Evolutionary conservation across 2,113 vertebrate species (phyloP), one percentile per base, ranked within the genome.

Genomic region (Archocentrus centrarchus): DNA sequence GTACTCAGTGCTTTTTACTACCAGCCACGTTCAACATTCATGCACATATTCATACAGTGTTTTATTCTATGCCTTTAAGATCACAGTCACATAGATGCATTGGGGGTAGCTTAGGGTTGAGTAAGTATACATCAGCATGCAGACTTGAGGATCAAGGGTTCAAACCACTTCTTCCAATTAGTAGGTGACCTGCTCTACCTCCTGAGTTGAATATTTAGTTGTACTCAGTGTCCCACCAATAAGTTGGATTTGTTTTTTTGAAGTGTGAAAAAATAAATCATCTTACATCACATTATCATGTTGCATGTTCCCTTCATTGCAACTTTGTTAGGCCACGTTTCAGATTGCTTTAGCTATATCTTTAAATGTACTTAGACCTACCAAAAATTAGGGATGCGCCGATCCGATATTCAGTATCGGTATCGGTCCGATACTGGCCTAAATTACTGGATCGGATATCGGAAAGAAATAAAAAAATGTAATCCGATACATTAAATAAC

Each of bases 271-370:
- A 47, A 15, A 47, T 47, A 47, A 47, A 47, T 13, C 44, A 15
- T 47, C 60, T 68, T 68, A 47, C 39, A 68, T 22, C 63, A 1
- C 22, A 22, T 66, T 39, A 9, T 66, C 0, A 7, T 44, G 63
- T 27, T 66, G 37, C 37, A 24, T 35, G 7, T 0, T 66, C 0
- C 15, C n/a, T 0, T 66, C n/a, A 3, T 17, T 44, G 39, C 63
- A 66, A 3, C 14, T 53, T 7, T 53, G 3, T 9, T n/a, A 3
- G 15, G 15, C 18, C 50, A 55, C 3, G 3, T 53, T 53, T 53
- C 17, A 53, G 2, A 53, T 5, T 18, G 50, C 17, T 53, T 53
- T 18, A 53, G 47, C 15, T 6, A 17, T 2, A 50, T 50, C 17
- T 18, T 18, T 50, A 50, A 50, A 50, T 50, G 15, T 6, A 50